phyloP scores from a whole-genome alignment of 2,113 vertebrate genomes.

The Anoplopoma fimbria region DNA sequence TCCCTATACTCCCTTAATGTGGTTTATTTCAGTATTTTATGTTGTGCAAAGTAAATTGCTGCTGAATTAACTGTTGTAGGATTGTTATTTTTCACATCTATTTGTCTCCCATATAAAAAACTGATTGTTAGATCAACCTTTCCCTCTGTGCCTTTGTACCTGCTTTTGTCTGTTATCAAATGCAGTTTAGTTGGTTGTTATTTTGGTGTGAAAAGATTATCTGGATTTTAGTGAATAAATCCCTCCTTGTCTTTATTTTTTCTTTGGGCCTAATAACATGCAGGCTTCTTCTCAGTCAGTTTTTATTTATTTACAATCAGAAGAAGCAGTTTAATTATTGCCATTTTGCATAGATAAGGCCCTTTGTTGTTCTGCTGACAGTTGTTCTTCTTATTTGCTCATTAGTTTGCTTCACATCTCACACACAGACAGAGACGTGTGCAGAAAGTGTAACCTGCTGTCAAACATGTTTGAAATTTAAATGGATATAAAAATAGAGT shows the following conservation, averaged over 20 bases:
- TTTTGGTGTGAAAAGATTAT: not conserved
- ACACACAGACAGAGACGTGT: not conserved
- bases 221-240: not conserved
- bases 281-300: not conserved
- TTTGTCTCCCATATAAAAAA: not conserved
- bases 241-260: not conserved
- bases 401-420: not conserved
- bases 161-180: not conserved
- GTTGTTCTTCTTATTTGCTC: constrained; percentile 5
- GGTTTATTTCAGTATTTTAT: not conserved
- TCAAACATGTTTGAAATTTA: not conserved
- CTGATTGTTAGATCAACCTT: not conserved
- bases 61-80: not conserved
- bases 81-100: not conserved
- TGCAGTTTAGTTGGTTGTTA: not conserved
- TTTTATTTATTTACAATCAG: not conserved
- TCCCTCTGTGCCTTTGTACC: not conserved
- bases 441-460: not conserved
- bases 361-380: constrained; percentile 9
- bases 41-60: not conserved
- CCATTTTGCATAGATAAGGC: not conserved
- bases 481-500: not conserved
- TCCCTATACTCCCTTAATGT: not conserved
- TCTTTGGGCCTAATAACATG: not conserved
- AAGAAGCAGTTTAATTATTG: not conserved